phyloP scores from a whole-genome alignment of 2,888 invertebrate genomes.

The Mongoloraphidia duomilia region DNA sequence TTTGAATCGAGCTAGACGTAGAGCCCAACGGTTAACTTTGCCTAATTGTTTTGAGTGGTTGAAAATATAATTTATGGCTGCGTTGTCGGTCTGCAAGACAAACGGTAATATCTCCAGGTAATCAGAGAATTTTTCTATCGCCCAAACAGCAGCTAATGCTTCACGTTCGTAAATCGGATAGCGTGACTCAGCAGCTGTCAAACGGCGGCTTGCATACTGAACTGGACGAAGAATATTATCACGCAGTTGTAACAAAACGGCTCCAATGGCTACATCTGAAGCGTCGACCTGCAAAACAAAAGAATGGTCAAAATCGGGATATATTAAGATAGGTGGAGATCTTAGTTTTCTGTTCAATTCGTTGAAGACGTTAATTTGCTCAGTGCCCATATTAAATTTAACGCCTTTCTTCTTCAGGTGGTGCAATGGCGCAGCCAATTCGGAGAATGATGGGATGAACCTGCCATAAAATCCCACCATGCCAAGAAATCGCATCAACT shows the following conservation, averaged over 20 bases:
- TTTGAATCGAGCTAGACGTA: no score
- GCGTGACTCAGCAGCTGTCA: not conserved
- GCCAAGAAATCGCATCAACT: no score
- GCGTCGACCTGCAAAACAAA: not conserved
- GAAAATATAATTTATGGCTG: no score
- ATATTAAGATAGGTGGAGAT: not conserved
- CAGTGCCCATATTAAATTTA: not conserved
- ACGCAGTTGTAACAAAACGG: not conserved
- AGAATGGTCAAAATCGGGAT: not conserved
- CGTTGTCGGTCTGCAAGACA: no score
- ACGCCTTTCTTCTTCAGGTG: not conserved
- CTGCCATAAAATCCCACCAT: not conserved
- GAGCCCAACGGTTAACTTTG: no score
- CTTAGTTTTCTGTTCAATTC: not conserved
- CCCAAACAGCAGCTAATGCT: not conserved
- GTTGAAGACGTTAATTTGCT: not conserved
- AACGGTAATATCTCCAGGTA: no score
- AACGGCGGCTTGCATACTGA: not conserved
- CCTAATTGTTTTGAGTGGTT: no score
- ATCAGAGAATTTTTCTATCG: not conserved
- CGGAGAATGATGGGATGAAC: not conserved
- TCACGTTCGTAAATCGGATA: constrained; percentile 1
- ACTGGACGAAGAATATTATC: not conserved
- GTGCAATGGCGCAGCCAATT: not conserved
- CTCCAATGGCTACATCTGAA: not conserved